Evolutionary conservation across 2,888 invertebrate genomes (phyloP).

Genomic region (Folsomia manolachei): DNA sequence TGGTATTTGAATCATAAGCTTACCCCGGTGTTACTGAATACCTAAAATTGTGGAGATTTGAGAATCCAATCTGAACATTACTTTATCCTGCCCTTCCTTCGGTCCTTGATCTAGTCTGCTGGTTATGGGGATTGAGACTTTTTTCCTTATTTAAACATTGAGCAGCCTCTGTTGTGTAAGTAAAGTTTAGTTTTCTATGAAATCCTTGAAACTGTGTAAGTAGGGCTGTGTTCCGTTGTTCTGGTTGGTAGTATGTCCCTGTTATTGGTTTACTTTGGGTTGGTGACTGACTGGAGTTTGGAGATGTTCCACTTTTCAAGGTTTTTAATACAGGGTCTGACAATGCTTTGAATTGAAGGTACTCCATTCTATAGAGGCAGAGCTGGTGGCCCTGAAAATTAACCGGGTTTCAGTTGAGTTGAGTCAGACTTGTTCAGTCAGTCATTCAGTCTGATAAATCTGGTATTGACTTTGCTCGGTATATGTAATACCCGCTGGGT

Average conservation of each 20-base stretch:
- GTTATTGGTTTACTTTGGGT: background rate
- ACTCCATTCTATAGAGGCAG: background rate
- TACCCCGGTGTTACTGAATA: too few species aligned
- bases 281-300: background rate
- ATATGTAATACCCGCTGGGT: too few species aligned
- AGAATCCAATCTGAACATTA: too few species aligned
- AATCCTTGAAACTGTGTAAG: conserved; percentile 1
- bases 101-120: background rate
- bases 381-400: conserved; percentile 22
- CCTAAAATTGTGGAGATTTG: too few species aligned
- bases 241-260: background rate
- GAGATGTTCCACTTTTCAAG: conserved; percentile 8
- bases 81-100: too few species aligned
- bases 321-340: conserved; percentile 2
- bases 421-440: background rate
- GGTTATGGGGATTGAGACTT: background rate
- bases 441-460: too few species aligned
- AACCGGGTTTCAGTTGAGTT: conserved; percentile 10
- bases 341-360: background rate
- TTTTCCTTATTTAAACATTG: background rate
- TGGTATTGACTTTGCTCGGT: too few species aligned
- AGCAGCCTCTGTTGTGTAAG: background rate
- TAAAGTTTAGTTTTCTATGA: background rate
- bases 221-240: background rate
- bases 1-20: too few species aligned